Base-by-base conservation (phyloP, 1,140 invertebrate species). In the Acromyrmex echinatior region DNA sequence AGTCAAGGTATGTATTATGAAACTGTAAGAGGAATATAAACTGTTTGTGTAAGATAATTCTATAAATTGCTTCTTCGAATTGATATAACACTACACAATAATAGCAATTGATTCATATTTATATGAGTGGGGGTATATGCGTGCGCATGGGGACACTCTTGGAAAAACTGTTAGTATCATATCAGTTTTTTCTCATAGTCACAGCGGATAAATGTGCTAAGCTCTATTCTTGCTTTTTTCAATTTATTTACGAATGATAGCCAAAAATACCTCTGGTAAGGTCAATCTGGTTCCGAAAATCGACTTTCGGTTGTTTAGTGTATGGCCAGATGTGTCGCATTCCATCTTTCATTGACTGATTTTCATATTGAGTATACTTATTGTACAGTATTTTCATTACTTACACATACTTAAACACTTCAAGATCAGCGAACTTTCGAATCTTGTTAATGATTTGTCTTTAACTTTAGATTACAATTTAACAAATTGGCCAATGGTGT, bases 241-340 rank as follows among this genome's bases (percentile, higher is more conserved):
- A 25, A 16, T 58, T 70, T 70, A 7, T 70, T 70, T 21, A 81
- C 35, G 3, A 58, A 70, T 81, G 78, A 56, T 68, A 56, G 14
- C 21, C 16, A 70, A 9, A 81, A 81, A 21, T 45, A 70, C 51
- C 6, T 35, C 0, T 35, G 31, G 0, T 35, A 35, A 6, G 6
- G 14, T 70, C 18, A 81, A 31, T 28, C 51, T 65, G 14, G 31
- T 21, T 31, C 21, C 70, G 31, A 81, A 58, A 70, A 70, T 70
- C 21, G 65, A 31, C 16, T 63, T 81, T 25, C 65, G n/a, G 9
- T 81, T 68, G 0, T 4, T 86, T 31, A 45, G 73, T n/a, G 10
- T 78, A 6, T 86, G 82, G 82, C 82, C 73, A 14, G 31, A 51
- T 25, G 21, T 77, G n/a, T 31, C 45, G 31, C 31, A 60, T 49